Percentiles rank a stretch among this genome's conserved stretches.
Conservation (phyloP, 2,113 vertebrate species). For the Dicrurus megarhynchus region DNA sequence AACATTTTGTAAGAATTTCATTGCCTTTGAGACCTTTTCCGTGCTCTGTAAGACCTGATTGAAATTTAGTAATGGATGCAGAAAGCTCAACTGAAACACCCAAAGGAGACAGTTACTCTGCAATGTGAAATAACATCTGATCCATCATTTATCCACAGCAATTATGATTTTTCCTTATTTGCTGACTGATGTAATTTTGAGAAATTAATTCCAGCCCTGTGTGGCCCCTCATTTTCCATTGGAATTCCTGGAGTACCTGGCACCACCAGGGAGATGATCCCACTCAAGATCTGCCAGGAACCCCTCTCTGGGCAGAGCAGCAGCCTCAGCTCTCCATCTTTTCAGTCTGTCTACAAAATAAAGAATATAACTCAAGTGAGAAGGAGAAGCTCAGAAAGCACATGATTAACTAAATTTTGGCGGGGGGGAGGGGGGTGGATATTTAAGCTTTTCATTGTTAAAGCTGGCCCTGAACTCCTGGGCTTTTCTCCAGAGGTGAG, state of each 20-base stretch:
- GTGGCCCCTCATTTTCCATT: neutral
- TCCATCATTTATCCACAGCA: neutral
- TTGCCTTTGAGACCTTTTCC: neutral
- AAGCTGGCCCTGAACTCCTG: neutral
- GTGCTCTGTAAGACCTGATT: neutral
- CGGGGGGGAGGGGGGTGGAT: too few species aligned
- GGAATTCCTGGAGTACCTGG: neutral
- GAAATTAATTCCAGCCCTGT: neutral
- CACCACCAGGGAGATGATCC: neutral
- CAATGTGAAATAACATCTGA: neutral
- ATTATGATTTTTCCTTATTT: neutral
- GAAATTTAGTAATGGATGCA: neutral
- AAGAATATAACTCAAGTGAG: neutral
- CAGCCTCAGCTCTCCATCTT: neutral
- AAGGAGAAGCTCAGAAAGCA: neutral
- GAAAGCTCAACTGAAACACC: neutral
- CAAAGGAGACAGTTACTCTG: neutral
- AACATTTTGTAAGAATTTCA: neutral
- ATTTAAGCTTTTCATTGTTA: neutral
- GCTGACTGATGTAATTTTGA: neutral
- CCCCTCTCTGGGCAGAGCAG: neutral
- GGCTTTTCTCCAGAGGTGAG: neutral
- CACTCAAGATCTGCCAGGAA: neutral
- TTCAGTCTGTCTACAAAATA: neutral
- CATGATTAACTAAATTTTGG: neutral